These are phyloP conservation scores for Mesoligia furuncula DNA, from an alignment of 2,888 invertebrate genomes.

Conservation along the genomic window DNA sequence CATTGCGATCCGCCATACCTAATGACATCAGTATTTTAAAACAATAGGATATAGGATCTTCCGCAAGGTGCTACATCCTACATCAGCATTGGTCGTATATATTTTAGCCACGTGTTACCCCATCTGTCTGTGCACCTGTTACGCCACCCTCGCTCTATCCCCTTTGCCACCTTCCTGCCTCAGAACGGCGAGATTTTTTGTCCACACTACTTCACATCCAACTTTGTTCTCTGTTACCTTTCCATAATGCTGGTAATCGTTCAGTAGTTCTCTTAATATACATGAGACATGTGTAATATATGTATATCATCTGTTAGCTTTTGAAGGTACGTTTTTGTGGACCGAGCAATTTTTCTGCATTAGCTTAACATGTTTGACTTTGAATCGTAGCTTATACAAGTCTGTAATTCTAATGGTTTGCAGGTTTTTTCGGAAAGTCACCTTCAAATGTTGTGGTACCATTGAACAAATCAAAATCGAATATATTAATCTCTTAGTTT, in stretches of 20 bases:
- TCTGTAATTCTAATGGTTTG: background rate
- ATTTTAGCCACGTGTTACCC: slow-evolving; percentile 68
- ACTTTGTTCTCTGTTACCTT: slow-evolving; percentile 39
- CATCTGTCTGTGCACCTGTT: slow-evolving; percentile 75
- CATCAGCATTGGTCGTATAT: background rate
- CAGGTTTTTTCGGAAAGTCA: slow-evolving; percentile 21
- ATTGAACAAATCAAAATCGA: slow-evolving; percentile 15
- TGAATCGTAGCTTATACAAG: slow-evolving; percentile 13
- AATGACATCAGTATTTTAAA: slow-evolving; percentile 1
- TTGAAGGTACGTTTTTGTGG: slow-evolving; percentile 39
- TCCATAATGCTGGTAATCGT: slow-evolving; percentile 41
- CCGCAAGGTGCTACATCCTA: slow-evolving; percentile 44
- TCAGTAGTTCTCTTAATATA: slow-evolving; percentile 15
- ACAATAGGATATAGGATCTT: slow-evolving; percentile 13
- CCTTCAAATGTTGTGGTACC: slow-evolving; percentile 11
- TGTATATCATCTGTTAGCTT: slow-evolving; percentile 41
- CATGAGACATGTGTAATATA: too few relatives aligned
- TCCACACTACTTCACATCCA: slow-evolving; percentile 3
- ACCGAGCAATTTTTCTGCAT: slow-evolving; percentile 41
- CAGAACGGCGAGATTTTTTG: slow-evolving; percentile 30
- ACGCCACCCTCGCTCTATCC: slow-evolving; percentile 50
- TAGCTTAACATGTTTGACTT: slow-evolving; percentile 44
- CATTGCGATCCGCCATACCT: background rate
- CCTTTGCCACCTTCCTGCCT: slow-evolving; percentile 46
- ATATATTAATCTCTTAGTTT: slow-evolving; percentile 10